A percentile compares a stretch with the other conserved stretches of the same genome.
Conservation (phyloP, 2,888 invertebrate species). For the Sphaeridia pumilis region DNA sequence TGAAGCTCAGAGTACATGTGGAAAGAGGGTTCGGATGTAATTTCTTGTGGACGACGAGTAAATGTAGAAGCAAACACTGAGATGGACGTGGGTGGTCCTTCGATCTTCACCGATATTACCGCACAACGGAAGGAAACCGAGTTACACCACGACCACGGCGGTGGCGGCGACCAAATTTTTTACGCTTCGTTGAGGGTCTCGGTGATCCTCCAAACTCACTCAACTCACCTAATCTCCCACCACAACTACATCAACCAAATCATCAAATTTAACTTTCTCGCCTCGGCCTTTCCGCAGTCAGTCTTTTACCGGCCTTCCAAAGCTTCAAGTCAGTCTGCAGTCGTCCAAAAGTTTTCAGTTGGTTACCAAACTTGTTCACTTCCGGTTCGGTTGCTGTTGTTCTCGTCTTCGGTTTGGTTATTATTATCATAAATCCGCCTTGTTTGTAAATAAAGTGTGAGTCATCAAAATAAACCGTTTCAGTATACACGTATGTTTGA, state of each 20-base stretch:
- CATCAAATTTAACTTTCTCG: not conserved
- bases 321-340: no score
- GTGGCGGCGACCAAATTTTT: constrained; percentile 1
- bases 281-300: no score
- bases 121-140: not conserved
- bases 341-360: no score
- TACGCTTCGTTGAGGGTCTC: constrained; percentile 5
- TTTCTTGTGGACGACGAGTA: not conserved
- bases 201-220: not conserved
- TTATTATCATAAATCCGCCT: no score
- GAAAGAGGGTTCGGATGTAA: not conserved
- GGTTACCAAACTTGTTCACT: no score
- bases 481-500: no score
- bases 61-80: not conserved
- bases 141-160: not conserved
- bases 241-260: not conserved
- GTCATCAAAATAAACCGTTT: no score
- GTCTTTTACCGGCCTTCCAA: no score
- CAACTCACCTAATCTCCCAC: not conserved
- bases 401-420: no score
- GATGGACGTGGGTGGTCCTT: not conserved
- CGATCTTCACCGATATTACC: not conserved
- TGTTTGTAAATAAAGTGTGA: no score
- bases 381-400: no score
- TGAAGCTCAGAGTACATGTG: not conserved